Evolutionary conservation across 1,140 invertebrate species (phyloP).

Genomic region (Papilio machaon): DNA sequence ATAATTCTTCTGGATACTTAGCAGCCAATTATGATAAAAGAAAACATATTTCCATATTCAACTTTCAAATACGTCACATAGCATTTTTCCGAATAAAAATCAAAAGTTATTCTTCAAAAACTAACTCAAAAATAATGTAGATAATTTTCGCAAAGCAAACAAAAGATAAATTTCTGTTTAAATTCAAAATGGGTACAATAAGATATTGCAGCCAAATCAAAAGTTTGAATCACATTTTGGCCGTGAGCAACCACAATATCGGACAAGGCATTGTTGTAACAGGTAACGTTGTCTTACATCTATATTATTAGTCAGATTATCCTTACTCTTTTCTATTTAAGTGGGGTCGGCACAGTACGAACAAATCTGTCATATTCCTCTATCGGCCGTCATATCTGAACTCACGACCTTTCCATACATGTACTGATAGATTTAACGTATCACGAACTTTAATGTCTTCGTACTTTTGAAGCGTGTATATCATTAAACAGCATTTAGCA

Average conservation of each 20-base stretch:
- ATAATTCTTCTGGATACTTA: background rate
- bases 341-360: too few relatives aligned
- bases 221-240: conserved; percentile 43
- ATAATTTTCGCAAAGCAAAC: conserved; percentile 2
- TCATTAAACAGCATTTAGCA: too few relatives aligned
- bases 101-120: conserved; percentile 37
- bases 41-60: conserved; percentile 11
- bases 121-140: conserved; percentile 35
- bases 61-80: conserved; percentile 19
- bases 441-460: too few relatives aligned
- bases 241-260: conserved; percentile 24
- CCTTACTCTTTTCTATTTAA: background rate
- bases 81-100: conserved; percentile 36
- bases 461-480: too few relatives aligned
- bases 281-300: conserved; percentile 5
- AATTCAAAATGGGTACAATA: conserved; percentile 44
- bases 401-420: too few relatives aligned
- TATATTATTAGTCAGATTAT: background rate
- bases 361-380: too few relatives aligned
- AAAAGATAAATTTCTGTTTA: conserved; percentile 26
- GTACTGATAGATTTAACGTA: too few relatives aligned
- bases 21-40: background rate
- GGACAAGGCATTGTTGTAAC: conserved; percentile 18
- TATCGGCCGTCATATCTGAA: too few relatives aligned
- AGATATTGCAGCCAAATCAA: conserved; percentile 48